Base-by-base conservation (phyloP, 2,797 vertebrate species). In the Enteromius mattozi region DNA sequence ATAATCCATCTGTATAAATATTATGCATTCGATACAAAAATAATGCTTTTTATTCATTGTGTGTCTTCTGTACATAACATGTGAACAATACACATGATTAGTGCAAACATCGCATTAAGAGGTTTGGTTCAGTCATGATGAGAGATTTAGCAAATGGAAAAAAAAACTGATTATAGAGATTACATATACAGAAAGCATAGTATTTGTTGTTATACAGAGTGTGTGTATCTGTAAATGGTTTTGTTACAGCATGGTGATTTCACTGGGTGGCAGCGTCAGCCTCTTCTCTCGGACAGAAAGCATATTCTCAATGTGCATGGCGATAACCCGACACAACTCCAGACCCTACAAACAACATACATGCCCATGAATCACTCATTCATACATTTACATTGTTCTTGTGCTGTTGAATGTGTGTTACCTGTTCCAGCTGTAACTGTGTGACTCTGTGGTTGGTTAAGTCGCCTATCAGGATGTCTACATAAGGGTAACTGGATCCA, bases 401-500 rank as follows among this genome's bases (percentile, higher is more conserved):
- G 47, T 27, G 16, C 61, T 71, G 59, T 37, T 56, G 21, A 59
- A 61, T 63, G 71, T 14, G 78, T 2, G 27, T 78, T 89, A 95
- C 98, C 97, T 99, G 98, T 89, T 99, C 97, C 78, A 99, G 94
- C 91, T 99, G 98, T 86, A 99, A 94, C 91, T 99, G 98, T 66
- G 96, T 94, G 88, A 97, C 93, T 59, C 94, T 91, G 80, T 95
- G 97, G 2, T 94, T 90, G 17, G 92, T 94, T 89, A 95, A 88
- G 80, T 98, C 97, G 5, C 97, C 98, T 88, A 99, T 77, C 0
- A 93, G 92, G 19, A 99, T 92, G 91, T 99, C 98, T 56, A 98
- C 98, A 0, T 99, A 99, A 0, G 98, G 98, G 74, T 92, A 98
- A 90, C 97, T 99, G 66, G 95, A 93, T 14, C 96, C 97, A 0